Percentiles rank a stretch among this genome's conserved stretches.
These are phyloP conservation scores for Prunella himalayana DNA, from an alignment of 2,113 vertebrate genomes.

Conservation along the genomic window DNA sequence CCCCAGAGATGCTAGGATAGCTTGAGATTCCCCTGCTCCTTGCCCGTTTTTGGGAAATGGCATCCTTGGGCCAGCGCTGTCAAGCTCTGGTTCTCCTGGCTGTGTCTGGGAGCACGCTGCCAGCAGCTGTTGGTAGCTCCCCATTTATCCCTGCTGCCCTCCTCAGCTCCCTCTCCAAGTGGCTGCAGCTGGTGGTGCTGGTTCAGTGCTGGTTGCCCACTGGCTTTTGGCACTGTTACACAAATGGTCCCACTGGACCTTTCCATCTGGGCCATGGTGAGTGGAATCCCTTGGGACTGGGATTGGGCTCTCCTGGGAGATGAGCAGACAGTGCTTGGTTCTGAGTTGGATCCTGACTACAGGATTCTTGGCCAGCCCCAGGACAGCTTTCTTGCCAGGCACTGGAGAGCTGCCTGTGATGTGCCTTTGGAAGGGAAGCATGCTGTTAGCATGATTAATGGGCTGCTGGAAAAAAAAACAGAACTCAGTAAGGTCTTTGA, in stretches of 20 bases:
- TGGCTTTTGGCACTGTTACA: background rate
- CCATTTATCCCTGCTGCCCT: background rate
- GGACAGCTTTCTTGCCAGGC: background rate
- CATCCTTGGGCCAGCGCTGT: rapidly evolving
- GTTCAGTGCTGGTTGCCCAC: rapidly evolving
- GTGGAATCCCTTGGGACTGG: background rate
- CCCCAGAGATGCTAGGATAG: background rate
- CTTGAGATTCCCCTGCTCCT: background rate
- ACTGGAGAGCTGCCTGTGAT: rapidly evolving
- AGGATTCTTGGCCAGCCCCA: background rate
- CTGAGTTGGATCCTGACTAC: rapidly evolving
- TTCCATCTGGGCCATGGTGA: background rate
- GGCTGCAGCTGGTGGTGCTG: background rate
- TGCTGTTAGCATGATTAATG: background rate
- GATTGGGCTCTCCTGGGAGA: background rate
- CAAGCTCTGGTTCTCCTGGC: rapidly evolving
- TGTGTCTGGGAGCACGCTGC: rapidly evolving
- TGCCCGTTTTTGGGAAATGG: background rate
- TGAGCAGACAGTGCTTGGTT: background rate
- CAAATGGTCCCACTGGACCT: background rate
- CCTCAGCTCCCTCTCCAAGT: background rate
- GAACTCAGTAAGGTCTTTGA: background rate
- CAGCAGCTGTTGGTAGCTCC: background rate
- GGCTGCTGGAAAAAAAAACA: background rate
- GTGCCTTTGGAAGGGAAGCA: background rate